Base-by-base conservation (phyloP, 2,888 invertebrate genomes). In the Synanthedon myopaeformis region DNA sequence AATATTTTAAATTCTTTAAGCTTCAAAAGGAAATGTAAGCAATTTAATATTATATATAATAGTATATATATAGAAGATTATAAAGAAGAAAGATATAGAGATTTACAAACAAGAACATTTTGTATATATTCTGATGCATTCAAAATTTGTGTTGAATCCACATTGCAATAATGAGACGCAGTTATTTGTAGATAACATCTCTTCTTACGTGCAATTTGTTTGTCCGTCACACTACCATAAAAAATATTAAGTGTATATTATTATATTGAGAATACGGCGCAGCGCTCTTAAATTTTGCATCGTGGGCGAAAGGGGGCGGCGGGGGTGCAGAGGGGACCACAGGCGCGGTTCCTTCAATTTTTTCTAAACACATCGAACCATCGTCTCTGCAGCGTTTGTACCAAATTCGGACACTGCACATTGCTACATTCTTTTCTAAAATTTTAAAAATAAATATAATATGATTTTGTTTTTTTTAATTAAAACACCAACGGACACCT, bases 231-330 rank as follows among this genome's bases (percentile, higher is more conserved):
- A 5, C 2, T 35, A 10, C 10, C 35, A 35, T 45, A 45, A 45
- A 45, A 45, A 13, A 45, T 13, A n/a, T 13, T 11, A 45, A 45
- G n/a, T 13, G 13, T 45, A 45, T 45, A 45, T 45, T 45, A 45
- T 45, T 6, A 35, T 35, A 35, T 35, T 35, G 10, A 35, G 63
- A 70, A 60, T 63, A 60, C 70, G 68, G 76, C 78, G 79, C 79
- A 74, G 69, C 66, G 69, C 75, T 66, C 68, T 69, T 64, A 74
- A 73, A 77, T 78, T 80, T 82, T 79, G 79, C 79, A 82, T 78
- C 71, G 70, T 66, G 72, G 69, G 72, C 65, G 68, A 64, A 62
- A 59, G 64, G 68, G 65, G 71, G 67, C 70, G 59, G 23, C 63
- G 63, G 62, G 58, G 53, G 64, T 61, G 59, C 59, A 58, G 59